These are phyloP conservation scores for Polypedilum pembai DNA, from an alignment of 1,140 invertebrate species.

Conservation along the genomic window DNA sequence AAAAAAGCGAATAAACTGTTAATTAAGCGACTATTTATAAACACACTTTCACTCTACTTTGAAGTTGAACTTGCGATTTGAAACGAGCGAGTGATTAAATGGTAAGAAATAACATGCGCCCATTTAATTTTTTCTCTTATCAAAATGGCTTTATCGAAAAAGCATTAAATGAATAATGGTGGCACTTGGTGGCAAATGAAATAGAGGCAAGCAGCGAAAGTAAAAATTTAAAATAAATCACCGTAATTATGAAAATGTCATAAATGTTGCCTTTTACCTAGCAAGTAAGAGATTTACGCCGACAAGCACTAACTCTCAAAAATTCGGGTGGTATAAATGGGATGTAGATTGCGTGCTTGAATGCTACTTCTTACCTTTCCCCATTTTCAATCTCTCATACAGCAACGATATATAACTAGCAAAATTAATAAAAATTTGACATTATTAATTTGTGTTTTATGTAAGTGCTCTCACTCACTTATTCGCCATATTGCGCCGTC, in stretches of 20 bases:
- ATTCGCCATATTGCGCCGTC: not conserved
- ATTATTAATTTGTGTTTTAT: conserved; percentile 20
- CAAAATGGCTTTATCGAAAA: conserved; percentile 4
- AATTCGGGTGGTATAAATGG: not conserved
- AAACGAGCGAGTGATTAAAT: not conserved
- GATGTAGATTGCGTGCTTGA: not conserved
- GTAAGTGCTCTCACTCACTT: not conserved
- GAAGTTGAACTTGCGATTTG: not conserved
- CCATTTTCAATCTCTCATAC: not conserved
- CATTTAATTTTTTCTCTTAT: conserved; percentile 1
- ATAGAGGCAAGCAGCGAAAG: not conserved
- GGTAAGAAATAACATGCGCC: not conserved
- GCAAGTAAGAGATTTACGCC: conserved; percentile 9
- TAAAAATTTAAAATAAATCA: conserved; percentile 20
- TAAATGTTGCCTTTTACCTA: conserved; percentile 12
- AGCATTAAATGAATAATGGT: conserved; percentile 11
- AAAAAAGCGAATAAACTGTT: not conserved
- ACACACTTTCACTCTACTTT: not conserved
- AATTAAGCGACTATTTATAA: not conserved
- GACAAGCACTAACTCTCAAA: conserved; percentile 11
- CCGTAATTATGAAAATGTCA: conserved; percentile 12
- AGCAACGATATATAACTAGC: conserved; percentile 1
- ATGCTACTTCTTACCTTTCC: not conserved
- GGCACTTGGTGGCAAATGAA: not conserved
- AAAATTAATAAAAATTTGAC: conserved; percentile 20